phyloP scores from a whole-genome alignment of 1,140 invertebrate species.

The Anagrus nilaparvatae region DNA sequence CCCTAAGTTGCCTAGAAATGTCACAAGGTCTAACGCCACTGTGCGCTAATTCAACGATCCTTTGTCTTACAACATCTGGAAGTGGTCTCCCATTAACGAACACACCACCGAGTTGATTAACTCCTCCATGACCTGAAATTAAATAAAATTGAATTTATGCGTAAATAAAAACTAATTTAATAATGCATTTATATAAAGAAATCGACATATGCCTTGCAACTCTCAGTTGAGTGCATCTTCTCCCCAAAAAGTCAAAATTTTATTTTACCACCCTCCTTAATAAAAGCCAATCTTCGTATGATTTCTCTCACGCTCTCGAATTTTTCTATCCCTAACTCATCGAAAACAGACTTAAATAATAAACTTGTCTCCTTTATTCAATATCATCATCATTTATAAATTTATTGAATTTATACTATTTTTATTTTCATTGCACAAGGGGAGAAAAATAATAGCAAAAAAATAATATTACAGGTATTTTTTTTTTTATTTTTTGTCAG shows the following conservation, averaged over 20 bases:
- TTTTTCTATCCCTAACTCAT: too few species aligned
- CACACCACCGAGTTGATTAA: conserved; percentile 92
- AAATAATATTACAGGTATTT: too few species aligned
- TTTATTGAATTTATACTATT: too few species aligned
- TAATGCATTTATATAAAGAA: conserved; percentile 7
- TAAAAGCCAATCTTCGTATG: background rate
- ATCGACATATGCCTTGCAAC: conserved; percentile 6
- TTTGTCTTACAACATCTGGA: conserved; percentile 85
- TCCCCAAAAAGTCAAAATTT: background rate
- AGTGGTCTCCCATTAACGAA: conserved; percentile 94
- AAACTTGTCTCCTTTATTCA: too few species aligned
- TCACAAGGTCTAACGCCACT: conserved; percentile 92
- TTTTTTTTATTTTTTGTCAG: too few species aligned
- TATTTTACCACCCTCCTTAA: background rate
- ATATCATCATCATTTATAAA: too few species aligned
- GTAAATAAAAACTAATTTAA: conserved; percentile 25
- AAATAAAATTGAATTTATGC: too few species aligned
- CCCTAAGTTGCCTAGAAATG: conserved; percentile 80
- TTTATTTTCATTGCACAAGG: too few species aligned
- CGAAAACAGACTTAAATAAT: too few species aligned
- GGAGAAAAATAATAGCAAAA: too few species aligned
- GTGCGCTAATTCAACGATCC: conserved; percentile 92
- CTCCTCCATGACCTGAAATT: conserved; percentile 83
- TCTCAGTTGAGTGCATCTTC: too few species aligned
- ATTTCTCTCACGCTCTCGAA: too few species aligned